Evolutionary conservation across 2,113 vertebrate species (phyloP).

Genomic region (Cephalopholis sonnerati): DNA sequence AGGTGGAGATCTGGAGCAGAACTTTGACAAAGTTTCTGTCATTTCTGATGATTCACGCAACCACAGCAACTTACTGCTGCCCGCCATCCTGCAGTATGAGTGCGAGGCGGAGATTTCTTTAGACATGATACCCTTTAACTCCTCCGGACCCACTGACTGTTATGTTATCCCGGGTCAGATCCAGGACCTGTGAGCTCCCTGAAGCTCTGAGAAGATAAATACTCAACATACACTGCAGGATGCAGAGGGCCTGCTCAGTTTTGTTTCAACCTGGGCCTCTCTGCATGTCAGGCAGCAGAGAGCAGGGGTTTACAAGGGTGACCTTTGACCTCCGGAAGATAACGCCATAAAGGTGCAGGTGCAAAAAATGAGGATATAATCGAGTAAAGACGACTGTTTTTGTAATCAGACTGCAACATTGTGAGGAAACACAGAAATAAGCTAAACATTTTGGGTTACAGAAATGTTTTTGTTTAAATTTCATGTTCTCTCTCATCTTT

Average conservation of each 20-base stretch:
- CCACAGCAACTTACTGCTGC: conserved; percentile 66
- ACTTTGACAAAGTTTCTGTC: conserved; percentile 71
- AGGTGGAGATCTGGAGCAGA: conserved; percentile 15
- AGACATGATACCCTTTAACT: conserved; percentile 74
- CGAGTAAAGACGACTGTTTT: too few species aligned
- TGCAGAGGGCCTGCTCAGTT: not conserved
- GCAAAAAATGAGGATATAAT: too few species aligned
- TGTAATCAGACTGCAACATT: too few species aligned
- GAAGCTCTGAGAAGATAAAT: not conserved
- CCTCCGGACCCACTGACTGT: conserved; percentile 57
- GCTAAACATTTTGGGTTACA: too few species aligned
- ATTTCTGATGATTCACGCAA: conserved; percentile 62
- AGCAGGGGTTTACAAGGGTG: too few species aligned
- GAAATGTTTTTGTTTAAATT: too few species aligned
- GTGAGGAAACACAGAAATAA: too few species aligned
- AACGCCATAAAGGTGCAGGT: too few species aligned
- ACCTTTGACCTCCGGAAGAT: too few species aligned
- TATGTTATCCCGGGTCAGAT: conserved; percentile 63
- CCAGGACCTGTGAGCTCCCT: conserved; percentile 50
- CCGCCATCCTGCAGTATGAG: conserved; percentile 72
- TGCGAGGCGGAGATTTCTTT: conserved; percentile 82
- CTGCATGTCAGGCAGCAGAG: too few species aligned
- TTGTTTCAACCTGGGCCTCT: not conserved
- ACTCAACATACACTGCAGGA: not conserved
- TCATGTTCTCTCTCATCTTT: not conserved